These are phyloP conservation scores for Drosophila punjabiensis DNA, from an alignment of 1,140 invertebrate genomes.

Conservation along the genomic window DNA sequence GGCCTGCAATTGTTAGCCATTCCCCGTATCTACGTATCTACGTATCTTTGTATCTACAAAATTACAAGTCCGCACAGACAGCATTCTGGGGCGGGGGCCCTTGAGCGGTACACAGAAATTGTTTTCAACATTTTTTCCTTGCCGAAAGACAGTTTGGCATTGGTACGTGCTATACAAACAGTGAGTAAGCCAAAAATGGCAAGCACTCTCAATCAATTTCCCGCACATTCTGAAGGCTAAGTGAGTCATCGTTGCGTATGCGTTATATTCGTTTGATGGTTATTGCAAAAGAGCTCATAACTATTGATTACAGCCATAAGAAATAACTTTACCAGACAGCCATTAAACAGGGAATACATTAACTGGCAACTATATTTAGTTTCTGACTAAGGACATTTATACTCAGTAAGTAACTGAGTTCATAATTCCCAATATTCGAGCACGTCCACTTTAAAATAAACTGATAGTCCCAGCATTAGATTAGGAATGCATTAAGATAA, in stretches of 20 bases:
- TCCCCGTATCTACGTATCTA: conserved; percentile 9
- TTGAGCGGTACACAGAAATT: conserved; percentile 24
- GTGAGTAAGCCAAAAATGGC: conserved; percentile 21
- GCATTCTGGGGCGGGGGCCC: conserved; percentile 18
- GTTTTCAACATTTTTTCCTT: conserved; percentile 15
- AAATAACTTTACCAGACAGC: conserved; percentile 1
- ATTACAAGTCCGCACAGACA: neutral
- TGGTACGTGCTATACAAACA: conserved; percentile 35
- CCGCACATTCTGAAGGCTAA: neutral
- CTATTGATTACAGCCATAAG: conserved; percentile 16
- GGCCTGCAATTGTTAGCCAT: conserved; percentile 28
- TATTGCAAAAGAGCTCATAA: conserved; percentile 9
- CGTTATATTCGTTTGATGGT: conserved; percentile 15
- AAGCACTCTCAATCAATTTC: conserved; percentile 23
- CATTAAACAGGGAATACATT: neutral
- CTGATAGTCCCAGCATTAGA: conserved; percentile 1
- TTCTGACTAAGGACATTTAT: neutral
- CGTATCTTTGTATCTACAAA: conserved; percentile 8
- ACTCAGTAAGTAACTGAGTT: neutral
- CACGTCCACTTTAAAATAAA: conserved; percentile 11
- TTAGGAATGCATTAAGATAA: conserved; percentile 45
- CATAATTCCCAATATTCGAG: neutral
- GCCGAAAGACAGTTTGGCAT: conserved; percentile 42
- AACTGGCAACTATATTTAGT: neutral
- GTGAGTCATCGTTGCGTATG: conserved; percentile 20